Base-by-base conservation (phyloP, 2,113 vertebrate genomes). In the Oryzias curvinotus region DNA sequence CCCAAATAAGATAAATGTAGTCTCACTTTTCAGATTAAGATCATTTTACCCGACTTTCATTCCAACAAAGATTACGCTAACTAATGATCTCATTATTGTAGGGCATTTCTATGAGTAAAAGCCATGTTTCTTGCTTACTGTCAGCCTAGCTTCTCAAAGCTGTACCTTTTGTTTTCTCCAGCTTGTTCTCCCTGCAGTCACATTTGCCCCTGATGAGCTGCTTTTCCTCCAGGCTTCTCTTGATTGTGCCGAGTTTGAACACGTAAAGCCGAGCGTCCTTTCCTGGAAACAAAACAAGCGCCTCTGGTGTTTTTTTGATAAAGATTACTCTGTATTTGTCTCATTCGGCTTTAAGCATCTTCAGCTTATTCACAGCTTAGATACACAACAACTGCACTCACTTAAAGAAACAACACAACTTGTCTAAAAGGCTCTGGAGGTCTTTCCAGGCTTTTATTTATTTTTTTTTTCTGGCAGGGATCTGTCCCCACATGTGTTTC, bases 111-210 rank as follows among this genome's bases (percentile, higher is more conserved):
- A 12, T 36, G 36, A 36, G 36, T 36, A 8, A 36, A 36, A 54
- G 28, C 14, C 26, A 5, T 61, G 41, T 51, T 48, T 12, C 18
- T 21, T 56, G 41, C 46, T 52, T 19, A 12, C 5, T 12, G 56
- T 14, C 3, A 18, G 21, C 50, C 49, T 51, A 36, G 12, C 36
- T 36, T 12, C 36, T 36, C 10, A 36, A 36, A 36, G 30, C 1
- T 4, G 63, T 85, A 98, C 97, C 97, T 95, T 96, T 98, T 13
- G 97, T 99, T 86, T 97, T 98, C 87, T 98, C 97, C 77, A 98
- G 92, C 83, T 98, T 99, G 84, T 98, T 98, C 69, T 98, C 97
- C 77, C 95, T 89, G 83, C 96, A 95, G 90, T 98, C 95, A 0
- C 92, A 95, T 78, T 96, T 95, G 90, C 89, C 84, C 48, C 89